Conservation (phyloP, 2,888 invertebrate species). For the Aspidapion aeneum region DNA sequence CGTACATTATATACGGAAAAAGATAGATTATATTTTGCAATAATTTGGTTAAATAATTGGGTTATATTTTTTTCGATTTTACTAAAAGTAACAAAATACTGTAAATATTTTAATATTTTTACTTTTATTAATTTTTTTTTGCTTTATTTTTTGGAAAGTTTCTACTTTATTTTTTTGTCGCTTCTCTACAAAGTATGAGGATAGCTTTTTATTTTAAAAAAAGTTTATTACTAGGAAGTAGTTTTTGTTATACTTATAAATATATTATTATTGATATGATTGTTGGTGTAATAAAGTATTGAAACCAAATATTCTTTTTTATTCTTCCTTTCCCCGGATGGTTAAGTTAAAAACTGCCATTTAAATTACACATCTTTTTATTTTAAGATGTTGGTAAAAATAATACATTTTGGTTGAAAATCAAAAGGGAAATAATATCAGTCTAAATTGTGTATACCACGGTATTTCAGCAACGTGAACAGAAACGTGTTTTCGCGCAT, state of each 20-base stretch:
- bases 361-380: no score
- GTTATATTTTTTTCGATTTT: not conserved
- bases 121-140: not conserved
- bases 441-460: no score
- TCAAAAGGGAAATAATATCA: no score
- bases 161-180: not conserved
- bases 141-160: not conserved
- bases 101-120: not conserved
- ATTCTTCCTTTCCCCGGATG: no score
- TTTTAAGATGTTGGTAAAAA: no score
- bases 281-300: conserved; percentile 50
- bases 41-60: not conserved
- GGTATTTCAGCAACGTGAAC: no score
- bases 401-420: no score
- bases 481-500: no score
- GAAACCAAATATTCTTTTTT: no score
- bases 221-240: conserved; percentile 46
- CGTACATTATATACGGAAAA: not conserved
- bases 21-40: not conserved
- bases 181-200: not conserved
- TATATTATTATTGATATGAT: conserved; percentile 48
- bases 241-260: conserved; percentile 50
- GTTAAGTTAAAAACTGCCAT: no score
- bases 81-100: not conserved
- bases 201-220: conserved; percentile 16